A percentile compares a stretch with the other conserved stretches of the same genome.
Evolutionary conservation across 2,113 vertebrate genomes (phyloP).

Genomic region (Cacatua alba): DNA sequence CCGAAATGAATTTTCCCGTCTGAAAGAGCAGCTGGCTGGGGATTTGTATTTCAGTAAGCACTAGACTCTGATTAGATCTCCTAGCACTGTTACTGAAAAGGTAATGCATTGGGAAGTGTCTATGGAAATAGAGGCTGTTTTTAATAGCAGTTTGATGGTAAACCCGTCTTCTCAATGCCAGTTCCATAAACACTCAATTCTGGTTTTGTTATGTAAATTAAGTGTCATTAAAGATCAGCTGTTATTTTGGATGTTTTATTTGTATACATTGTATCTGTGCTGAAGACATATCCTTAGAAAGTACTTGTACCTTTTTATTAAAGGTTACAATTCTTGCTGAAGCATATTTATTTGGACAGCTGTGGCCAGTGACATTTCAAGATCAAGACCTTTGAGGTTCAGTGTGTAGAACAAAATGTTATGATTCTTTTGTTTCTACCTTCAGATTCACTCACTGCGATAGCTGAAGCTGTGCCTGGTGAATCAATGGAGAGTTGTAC

Average conservation of each 20-base stretch:
- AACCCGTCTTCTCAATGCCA: neutral
- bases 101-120: neutral
- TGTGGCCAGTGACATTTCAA: slow-evolving; percentile 57
- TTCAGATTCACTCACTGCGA: neutral
- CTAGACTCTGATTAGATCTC: neutral
- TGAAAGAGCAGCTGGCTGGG: neutral
- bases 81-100: neutral
- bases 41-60: neutral
- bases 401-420: slow-evolving; percentile 21
- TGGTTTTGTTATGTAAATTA: slow-evolving; percentile 16
- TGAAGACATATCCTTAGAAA: neutral
- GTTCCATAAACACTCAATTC: neutral
- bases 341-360: slow-evolving; percentile 40
- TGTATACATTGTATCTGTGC: neutral
- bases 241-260: neutral
- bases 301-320: slow-evolving; percentile 26
- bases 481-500: neutral
- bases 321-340: slow-evolving; percentile 52
- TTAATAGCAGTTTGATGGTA: neutral
- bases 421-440: neutral
- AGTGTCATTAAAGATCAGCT: neutral
- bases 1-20: neutral
- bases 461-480: neutral
- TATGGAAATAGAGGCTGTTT: neutral
- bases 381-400: slow-evolving; percentile 45